Base-by-base conservation (phyloP, 2,797 vertebrate genomes). In the Dicrostonyx torquatus region DNA sequence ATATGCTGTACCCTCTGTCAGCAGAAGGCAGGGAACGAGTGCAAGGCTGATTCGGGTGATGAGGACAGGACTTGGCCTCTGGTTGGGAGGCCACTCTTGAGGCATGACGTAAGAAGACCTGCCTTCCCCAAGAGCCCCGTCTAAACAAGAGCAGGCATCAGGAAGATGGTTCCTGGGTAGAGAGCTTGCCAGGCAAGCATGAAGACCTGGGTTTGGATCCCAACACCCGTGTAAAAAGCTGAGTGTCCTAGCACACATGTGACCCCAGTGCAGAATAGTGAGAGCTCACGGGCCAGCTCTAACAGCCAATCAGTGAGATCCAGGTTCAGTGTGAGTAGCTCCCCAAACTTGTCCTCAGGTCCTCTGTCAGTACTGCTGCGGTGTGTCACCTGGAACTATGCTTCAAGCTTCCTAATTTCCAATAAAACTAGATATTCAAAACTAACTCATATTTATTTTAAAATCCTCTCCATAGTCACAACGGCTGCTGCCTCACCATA, bases 21-120 rank as follows among this genome's bases (percentile, higher is more conserved):
- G 26, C 9, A 66, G n/a, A 48, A 70, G 53, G 76, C 70, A 76
- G 24, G n/a, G 86, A 13, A 37, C 53, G 53, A 3, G 45, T 58
- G 34, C 66, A 26, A 43, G 72, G 48, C 22, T 84, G 34, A 70
- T 7, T 76, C 1, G 0, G 29, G 17, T 0, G 1, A n/a, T 4
- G 34, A 29, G 18, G 24, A 53, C 24, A 3, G 31, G 7, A 31
- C 60, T 3, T 0, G 3, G 10, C 2, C 40, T 37, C n/a, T 34
- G 20, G 8, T 1, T 53, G 40, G 50, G 60, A 43, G 20, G 26
- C 22, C 31, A 34, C 8, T 2, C 75, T 37, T 31, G 18, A 1
- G 5, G 9, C 5, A 45, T 4, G 58, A 12, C 6, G 26, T 12
- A 0, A 26, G 62, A 68, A 62, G 26, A 48, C 72, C 31, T 24